Percentiles rank a stretch among this genome's conserved stretches.
Evolutionary conservation across 2,888 invertebrate genomes (phyloP).

Genomic region (Frankliniella intonsa): DNA sequence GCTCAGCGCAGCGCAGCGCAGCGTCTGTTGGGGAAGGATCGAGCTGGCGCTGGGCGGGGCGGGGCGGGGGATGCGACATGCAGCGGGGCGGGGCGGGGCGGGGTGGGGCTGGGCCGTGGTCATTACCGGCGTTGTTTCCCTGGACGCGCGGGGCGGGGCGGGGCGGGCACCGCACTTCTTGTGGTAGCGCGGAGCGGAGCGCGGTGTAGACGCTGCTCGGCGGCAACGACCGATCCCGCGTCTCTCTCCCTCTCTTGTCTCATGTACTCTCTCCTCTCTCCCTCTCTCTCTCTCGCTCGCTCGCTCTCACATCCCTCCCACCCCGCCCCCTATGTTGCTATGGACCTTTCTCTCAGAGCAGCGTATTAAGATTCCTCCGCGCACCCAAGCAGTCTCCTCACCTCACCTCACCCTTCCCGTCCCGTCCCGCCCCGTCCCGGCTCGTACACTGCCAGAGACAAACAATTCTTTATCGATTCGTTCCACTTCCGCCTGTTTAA

Average conservation of each 20-base stretch:
- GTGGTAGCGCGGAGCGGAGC: no score
- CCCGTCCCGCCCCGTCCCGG: neutral
- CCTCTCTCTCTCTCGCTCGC: neutral
- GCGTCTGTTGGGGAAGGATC: no score
- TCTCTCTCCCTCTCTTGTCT: neutral
- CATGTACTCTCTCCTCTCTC: neutral
- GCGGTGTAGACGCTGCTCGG: no score
- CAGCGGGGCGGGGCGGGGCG: no score
- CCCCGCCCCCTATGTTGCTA: neutral
- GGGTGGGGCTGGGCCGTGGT: no score
- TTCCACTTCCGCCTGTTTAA: neutral
- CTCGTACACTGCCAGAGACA: constrained; percentile 5
- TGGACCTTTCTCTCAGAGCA: neutral
- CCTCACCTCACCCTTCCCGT: neutral
- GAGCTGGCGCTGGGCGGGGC: no score
- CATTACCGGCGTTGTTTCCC: no score
- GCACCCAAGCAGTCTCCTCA: neutral
- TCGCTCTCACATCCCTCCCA: neutral
- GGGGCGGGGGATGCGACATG: no score
- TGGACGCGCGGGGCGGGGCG: no score
- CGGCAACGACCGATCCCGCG: no score
- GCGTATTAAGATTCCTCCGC: constrained; percentile 10
- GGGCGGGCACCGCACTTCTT: no score
- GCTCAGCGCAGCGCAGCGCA: no score
- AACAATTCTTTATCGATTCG: constrained; percentile 21